Evolutionary conservation across 2,888 invertebrate species (phyloP).

Genomic region (Hipparchia sbordonii): DNA sequence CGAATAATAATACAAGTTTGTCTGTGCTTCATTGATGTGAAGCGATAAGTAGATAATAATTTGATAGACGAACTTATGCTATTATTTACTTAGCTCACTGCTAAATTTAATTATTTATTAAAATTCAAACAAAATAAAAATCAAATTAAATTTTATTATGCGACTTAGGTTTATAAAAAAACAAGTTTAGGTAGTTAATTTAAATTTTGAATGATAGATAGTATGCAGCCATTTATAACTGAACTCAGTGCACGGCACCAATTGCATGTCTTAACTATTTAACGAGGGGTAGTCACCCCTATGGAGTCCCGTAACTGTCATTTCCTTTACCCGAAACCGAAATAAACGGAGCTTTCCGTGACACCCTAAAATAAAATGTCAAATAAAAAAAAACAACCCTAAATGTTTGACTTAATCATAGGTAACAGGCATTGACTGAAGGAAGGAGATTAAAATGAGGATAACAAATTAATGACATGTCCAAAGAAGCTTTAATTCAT

Average conservation of each 20-base stretch:
- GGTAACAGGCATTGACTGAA: background rate
- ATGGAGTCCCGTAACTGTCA: conserved; percentile 14
- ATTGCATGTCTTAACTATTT: conserved; percentile 20
- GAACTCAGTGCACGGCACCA: background rate
- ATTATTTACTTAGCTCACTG: too few species aligned
- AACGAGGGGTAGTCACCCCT: conserved; percentile 21
- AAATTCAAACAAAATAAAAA: too few species aligned
- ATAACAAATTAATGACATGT: background rate
- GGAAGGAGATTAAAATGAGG: background rate
- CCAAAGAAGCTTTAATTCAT: too few species aligned
- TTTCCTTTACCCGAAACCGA: conserved; percentile 15
- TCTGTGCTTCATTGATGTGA: too few species aligned
- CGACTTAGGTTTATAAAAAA: too few species aligned
- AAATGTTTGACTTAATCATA: conserved; percentile 11
- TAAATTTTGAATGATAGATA: background rate
- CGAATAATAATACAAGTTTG: too few species aligned
- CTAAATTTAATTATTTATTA: too few species aligned
- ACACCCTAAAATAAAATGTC: conserved; percentile 19
- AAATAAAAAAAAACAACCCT: conserved; percentile 2
- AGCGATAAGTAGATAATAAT: too few species aligned
- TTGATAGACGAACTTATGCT: too few species aligned
- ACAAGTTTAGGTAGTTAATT: too few species aligned
- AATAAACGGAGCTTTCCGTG: conserved; percentile 17
- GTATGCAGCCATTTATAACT: background rate
- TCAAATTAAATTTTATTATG: too few species aligned